Base-by-base conservation (phyloP, 92 coral and sea anemone genomes). In the Paragorgia papillata region DNA sequence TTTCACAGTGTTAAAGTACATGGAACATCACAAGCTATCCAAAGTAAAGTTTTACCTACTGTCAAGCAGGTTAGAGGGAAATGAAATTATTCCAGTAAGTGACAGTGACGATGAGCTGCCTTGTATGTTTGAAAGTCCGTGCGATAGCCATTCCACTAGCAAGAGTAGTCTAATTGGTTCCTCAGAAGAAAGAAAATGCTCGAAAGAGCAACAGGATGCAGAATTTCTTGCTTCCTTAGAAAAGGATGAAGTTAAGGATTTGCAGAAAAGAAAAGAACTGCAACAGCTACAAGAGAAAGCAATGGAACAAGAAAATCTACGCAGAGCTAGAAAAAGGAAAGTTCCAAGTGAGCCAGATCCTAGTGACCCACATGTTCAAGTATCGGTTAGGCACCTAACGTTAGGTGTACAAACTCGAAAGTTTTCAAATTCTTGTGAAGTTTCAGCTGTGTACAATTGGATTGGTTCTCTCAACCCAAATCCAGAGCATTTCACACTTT, bases 1-100 rank as follows among this genome's bases (percentile, higher is more conserved):
- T 68, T 82, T 82, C 56, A 60, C 75, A 9, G 59, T 82, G 27
- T 57, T 48, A 33, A 40, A 55, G 24, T 85, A 86, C 68, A 86
- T 86, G 39, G 25, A 64, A 57, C 40, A 2, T 9, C 25, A 86
- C 37, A 60, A 76, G 32, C 58, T 86, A 66, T 76, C 81, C 74
- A 84, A 69, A 79, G 84, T 84, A 30, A 79, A 80, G 73, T 75
- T 84, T 49, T 86, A 69, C 70, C 64, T 86, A 79, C 76, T 86
- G 63, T 75, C 90, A 48, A 81, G 54, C 44, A 20, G 24, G 19
- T n/a, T 61, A 9, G 67, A n/a, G 9, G 22, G 41, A 9, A 30
- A 28, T 61, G n/a, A 13, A 61, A 28, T 28, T 29, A 61, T 61
- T 9, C 35, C 35, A 28, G 22, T 4, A 26, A 61, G 67, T 61